Percentiles rank a stretch among this genome's conserved stretches.
phyloP scores from a whole-genome alignment of 2,888 invertebrate genomes.

The Dromius quadrimaculatus region DNA sequence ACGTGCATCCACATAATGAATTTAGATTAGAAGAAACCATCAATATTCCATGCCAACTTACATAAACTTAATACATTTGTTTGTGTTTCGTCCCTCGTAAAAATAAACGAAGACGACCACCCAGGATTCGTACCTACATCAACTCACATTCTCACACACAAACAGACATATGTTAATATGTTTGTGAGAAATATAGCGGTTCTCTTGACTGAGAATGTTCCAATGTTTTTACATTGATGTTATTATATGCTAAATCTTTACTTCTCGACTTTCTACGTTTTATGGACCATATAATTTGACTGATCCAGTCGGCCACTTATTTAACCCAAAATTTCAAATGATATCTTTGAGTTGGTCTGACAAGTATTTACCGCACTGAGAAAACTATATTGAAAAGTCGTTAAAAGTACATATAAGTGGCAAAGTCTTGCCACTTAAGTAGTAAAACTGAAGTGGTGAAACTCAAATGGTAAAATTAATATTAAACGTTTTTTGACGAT shows the following conservation, averaged over 20 bases:
- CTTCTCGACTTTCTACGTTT: neutral
- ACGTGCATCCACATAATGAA: conserved; percentile 31
- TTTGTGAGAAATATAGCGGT: neutral
- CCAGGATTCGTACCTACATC: conserved; percentile 25
- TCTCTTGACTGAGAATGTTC: conserved; percentile 1
- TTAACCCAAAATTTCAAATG: too few species aligned
- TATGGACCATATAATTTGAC: too few species aligned
- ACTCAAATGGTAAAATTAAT: too few species aligned
- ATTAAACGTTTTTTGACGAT: too few species aligned
- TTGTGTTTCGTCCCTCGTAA: conserved; percentile 20
- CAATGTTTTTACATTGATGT: neutral
- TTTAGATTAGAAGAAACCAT: conserved; percentile 35
- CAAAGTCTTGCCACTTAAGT: too few species aligned
- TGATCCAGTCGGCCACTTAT: too few species aligned
- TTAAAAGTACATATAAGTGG: too few species aligned
- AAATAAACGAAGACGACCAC: conserved; percentile 36
- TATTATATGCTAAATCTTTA: neutral
- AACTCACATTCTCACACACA: conserved; percentile 14
- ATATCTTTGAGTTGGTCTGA: too few species aligned
- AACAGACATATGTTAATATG: neutral
- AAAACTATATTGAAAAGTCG: too few species aligned
- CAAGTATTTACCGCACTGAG: too few species aligned
- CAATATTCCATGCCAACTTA: conserved; percentile 21
- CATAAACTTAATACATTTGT: conserved; percentile 32
- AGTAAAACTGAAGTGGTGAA: too few species aligned